Evolutionary conservation across 2,113 vertebrate species (phyloP), one percentile per base, ranked within the genome.

Genomic region (Erythrolamprus reginae): DNA sequence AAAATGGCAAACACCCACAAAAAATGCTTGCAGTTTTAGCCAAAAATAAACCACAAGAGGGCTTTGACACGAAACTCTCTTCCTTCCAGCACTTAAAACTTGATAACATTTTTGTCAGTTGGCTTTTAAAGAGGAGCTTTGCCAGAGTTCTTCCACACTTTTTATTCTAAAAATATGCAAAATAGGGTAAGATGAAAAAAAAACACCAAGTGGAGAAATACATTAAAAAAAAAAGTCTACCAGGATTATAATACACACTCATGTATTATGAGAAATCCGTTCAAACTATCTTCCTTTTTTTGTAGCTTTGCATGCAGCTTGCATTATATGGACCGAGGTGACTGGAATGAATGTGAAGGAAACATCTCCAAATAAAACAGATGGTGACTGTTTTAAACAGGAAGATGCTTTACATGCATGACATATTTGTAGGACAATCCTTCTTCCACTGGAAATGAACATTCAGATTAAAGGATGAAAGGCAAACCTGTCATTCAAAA

Each of bases 251-350:
- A 77, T 33, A 50, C 23, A 7, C 56, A 95, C 94, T 26, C 55
- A 91, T 9, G 52, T 94, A 88, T 88, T 6, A 12, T 61, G 0
- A 52, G 0, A 94, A 95, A 45, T 45, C 95, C 91, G 90, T 94
- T 70, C 45, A 86, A 70, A 88, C 90, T 93, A 1, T 3, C 92
- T 97, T 96, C 95, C 93, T 93, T 92, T 92, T 92, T 47, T 10
- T 10, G 56, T 88, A 93, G 89, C 90, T 94, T 93, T 90, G 70
- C n/a, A 93, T 92, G 92, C 83, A 90, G 56, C 87, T 65, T 91
- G 92, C 83, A 90, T 87, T 3, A 15, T 77, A 56, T 61, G 86
- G 92, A 90, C 93, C 92, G 3, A 0, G 77, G 61, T 17, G 77
- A 50, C 61, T 10, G 55, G 93, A 95, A 93, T 87, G 77, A 88